Evolutionary conservation across 1,140 invertebrate genomes (phyloP), one percentile per base, ranked within the genome.

Genomic region (Colletes latitarsis): DNA sequence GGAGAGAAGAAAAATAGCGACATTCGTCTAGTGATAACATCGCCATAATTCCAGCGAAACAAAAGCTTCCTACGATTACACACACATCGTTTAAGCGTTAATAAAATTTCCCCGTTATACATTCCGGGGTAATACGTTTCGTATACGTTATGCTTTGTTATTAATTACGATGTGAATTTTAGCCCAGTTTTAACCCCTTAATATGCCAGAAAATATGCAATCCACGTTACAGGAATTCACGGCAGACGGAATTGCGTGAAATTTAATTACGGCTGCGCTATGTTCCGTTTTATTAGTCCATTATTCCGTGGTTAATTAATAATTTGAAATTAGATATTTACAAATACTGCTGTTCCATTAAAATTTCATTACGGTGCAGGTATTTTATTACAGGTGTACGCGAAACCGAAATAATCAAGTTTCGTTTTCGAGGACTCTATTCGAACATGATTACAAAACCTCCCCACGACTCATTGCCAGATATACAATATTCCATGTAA

Each of bases 381-480:
- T n/a, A n/a, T 71, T 57, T 19, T 71, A 41, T 71, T 57, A 43
- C 4, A 6, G 3, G 53, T 6, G 12, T n/a, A n/a, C 21, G 17
- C 4, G 4, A 4, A 15, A 15, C 6, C 4, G 0, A 9, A 46
- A 57, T 71, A 41, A 71, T 71, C 41, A 57, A 71, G 55, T 57
- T 71, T 41, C 69, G 41, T 71, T 71, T 30, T 57, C 14, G 5
- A 3, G 10, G n/a, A 71, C 53, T 55, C 52, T 71, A 55, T 9
- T 57, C 10, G 57, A 57, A 57, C 52, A 53, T 41, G n/a, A 55
- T 41, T 71, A 30, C 30, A 30, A 30, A 30, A 30, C 30, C 30
- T 30, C 30, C 30, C 30, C 30, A 30, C 30, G 30, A 30, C 30
- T 30, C 30, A 30, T 30, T 30, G 30, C 2, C 30, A 30, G 69